A percentile compares a stretch with the other conserved stretches of the same genome.
phyloP scores from a whole-genome alignment of 2,113 vertebrate species.

The Phrynosoma blainvillii region DNA sequence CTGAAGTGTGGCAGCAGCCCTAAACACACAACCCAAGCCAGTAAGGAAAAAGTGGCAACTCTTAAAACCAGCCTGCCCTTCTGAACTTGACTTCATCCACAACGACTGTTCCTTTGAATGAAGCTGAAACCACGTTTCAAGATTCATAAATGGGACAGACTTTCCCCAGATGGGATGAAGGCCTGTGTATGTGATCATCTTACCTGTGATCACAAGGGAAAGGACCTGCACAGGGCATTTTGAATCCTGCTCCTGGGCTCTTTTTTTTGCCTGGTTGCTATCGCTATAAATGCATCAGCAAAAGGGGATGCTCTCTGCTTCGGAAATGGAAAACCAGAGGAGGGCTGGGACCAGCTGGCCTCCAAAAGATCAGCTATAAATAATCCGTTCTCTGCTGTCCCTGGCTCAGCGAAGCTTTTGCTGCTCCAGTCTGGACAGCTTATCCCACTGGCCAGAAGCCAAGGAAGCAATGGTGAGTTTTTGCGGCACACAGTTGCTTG shows the following conservation, averaged over 20 bases:
- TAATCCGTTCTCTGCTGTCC: slow-evolving; percentile 35
- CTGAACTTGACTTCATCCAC: neutral
- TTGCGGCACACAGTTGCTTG: slow-evolving; percentile 6
- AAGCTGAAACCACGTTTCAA: too few relatives aligned
- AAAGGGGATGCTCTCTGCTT: neutral
- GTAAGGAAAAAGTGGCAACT: neutral
- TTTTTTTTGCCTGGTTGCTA: neutral
- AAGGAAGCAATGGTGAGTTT: accelerated
- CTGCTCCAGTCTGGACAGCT: neutral
- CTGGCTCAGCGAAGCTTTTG: accelerated
- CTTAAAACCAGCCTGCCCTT: neutral
- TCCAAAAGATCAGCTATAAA: slow-evolving; percentile 42
- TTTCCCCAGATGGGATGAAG: neutral
- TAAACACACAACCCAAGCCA: too few relatives aligned
- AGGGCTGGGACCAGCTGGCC: neutral
- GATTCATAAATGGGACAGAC: neutral
- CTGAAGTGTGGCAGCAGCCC: neutral
- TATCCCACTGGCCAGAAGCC: slow-evolving; percentile 54
- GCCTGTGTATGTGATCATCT: neutral
- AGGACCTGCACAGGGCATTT: neutral
- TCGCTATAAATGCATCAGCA: neutral
- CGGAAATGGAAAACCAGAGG: neutral
- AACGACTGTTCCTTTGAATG: neutral
- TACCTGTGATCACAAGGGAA: neutral
- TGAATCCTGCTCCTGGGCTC: neutral